Conservation (phyloP, 2,888 invertebrate genomes). For the Hemithea aestivaria region DNA sequence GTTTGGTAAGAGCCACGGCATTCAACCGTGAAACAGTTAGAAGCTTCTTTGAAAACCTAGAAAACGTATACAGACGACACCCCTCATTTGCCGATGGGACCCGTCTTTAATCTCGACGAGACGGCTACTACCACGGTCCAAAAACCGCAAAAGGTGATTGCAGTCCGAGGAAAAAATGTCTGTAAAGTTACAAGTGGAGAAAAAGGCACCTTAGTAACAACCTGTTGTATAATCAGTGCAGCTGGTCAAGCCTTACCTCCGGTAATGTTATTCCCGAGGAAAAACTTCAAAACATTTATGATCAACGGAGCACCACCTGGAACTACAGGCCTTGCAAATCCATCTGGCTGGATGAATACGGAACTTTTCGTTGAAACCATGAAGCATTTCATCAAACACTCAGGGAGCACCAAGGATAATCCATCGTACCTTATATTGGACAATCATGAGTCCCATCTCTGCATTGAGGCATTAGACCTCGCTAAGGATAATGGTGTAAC, state of each 20-base stretch:
- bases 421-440: slow-evolving; percentile 19
- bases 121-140: neutral
- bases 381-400: slow-evolving; percentile 25
- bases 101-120: neutral
- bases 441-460: slow-evolving; percentile 20
- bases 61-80: neutral
- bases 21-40: neutral
- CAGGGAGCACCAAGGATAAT: slow-evolving; percentile 15
- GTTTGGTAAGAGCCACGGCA: neutral
- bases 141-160: neutral
- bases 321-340: slow-evolving; percentile 6
- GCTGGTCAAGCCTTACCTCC: slow-evolving; percentile 32
- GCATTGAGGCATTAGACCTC: neutral
- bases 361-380: slow-evolving; percentile 20
- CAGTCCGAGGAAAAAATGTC: neutral
- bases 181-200: neutral
- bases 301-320: slow-evolving; percentile 15
- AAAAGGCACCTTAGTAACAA: neutral
- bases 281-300: slow-evolving; percentile 30
- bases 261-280: slow-evolving; percentile 44
- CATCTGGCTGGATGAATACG: slow-evolving; percentile 6
- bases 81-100: neutral
- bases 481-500: neutral
- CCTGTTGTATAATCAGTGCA: too few species aligned
- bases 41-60: neutral